Conservation (phyloP, 2,888 invertebrate genomes). For the Nemoura dubitans region DNA sequence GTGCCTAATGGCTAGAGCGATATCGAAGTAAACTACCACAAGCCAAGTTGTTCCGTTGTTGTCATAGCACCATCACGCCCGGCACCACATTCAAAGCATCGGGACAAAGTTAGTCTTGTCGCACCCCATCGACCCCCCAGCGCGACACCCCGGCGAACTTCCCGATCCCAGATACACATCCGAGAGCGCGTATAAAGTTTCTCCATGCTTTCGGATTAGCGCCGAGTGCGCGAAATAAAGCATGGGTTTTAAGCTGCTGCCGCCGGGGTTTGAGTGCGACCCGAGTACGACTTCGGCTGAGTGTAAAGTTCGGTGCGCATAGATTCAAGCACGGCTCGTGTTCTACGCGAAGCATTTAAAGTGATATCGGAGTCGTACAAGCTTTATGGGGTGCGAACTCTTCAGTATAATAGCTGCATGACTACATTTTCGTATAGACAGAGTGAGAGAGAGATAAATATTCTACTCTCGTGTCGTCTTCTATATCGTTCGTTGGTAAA, state of each 20-base stretch:
- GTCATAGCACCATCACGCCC: too few relatives aligned
- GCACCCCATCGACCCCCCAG: background rate
- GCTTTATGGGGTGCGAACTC: background rate
- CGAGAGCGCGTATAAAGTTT: background rate
- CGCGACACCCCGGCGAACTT: conserved; percentile 13
- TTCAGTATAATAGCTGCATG: background rate
- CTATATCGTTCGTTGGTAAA: background rate
- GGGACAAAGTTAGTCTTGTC: conserved; percentile 25
- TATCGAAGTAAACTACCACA: too few relatives aligned
- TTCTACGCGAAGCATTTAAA: background rate
- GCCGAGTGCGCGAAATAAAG: background rate
- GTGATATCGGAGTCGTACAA: background rate
- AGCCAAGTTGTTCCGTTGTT: too few relatives aligned
- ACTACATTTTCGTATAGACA: background rate
- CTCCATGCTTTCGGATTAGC: conserved; percentile 14
- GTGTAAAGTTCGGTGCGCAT: background rate
- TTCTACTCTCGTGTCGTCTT: background rate
- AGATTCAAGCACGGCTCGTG: background rate
- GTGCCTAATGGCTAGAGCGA: too few relatives aligned
- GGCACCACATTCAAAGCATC: conserved; percentile 27
- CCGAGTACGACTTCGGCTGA: background rate
- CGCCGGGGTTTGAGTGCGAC: background rate
- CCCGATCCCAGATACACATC: conserved; percentile 25
- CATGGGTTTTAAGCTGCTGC: background rate
- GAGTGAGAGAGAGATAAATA: background rate